Evolutionary conservation across 2,113 vertebrate species (phyloP), one percentile per base, ranked within the genome.

Genomic region (Seriola aureovittata): DNA sequence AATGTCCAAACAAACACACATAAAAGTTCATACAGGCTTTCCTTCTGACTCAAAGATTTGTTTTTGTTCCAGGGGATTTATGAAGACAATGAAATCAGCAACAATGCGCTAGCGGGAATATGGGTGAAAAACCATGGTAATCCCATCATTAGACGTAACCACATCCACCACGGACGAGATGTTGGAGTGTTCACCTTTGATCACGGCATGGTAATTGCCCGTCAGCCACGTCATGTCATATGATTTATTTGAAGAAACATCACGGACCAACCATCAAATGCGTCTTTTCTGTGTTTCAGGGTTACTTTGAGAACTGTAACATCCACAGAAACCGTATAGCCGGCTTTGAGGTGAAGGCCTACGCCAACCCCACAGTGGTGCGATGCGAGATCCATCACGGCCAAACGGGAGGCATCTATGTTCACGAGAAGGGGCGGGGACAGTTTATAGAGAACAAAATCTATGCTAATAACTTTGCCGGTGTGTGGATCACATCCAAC

Each of bases 91-190:
- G 98, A 99, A 95, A 99, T 99, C 93, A 99, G 97, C 92, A 99
- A 99, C 95, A 99, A 99, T 87, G 98, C 98, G 0, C 95, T 99
- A 92, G 98, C 98, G 81, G 98, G 98, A 64, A 99, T 99, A 93
- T 99, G 98, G 98, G 98, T 99, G 88, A 99, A 99, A 96, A 99
- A 99, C 96, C 98, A 99, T 12, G 98, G 98, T 65, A 99, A 99
- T 92, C 98, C 98, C 73, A 99, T 99, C 93, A 99, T 99, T 93
- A 98, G 98, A 93, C 96, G 98, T 91, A 99, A 99, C 95, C 98
- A 99, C 92, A 99, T 99, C 94, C 98, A 99, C 91, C 98, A 99
- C 32, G 98, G 98, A 84, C 96, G 98, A 81, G 98, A 99, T 2
- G 98, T 99, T 78, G 98, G 98, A 0, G 98, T 99, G 84, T 99